phyloP scores from a whole-genome alignment of 2,888 invertebrate species.

The Tetranychus piercei region DNA sequence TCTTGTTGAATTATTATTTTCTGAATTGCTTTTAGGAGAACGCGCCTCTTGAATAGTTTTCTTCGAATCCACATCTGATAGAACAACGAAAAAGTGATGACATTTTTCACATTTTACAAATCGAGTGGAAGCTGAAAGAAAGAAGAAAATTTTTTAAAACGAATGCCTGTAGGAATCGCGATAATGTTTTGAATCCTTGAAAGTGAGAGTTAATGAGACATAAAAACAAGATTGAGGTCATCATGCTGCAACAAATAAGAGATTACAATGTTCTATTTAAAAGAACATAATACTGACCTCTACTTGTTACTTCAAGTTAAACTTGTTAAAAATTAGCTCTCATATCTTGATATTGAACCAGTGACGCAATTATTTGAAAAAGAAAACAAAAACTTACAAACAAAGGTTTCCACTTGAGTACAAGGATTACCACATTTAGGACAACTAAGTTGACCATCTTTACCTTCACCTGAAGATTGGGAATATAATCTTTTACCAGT shows the following conservation, averaged over 20 bases:
- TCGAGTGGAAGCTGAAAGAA: slow-evolving; percentile 53
- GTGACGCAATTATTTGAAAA: not conserved
- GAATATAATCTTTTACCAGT: not conserved
- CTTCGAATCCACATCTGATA: slow-evolving; percentile 79
- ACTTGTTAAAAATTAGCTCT: not conserved
- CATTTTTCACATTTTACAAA: slow-evolving; percentile 97
- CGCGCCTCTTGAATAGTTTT: slow-evolving; percentile 49
- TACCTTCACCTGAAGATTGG: slow-evolving; percentile 18
- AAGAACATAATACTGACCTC: not conserved
- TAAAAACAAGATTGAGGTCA: slow-evolving; percentile 4
- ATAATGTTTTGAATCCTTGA: not conserved
- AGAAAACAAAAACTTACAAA: slow-evolving; percentile 42
- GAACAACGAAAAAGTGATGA: slow-evolving; percentile 88
- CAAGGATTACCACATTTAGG: slow-evolving; percentile 95
- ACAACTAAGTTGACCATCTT: slow-evolving; percentile 41
- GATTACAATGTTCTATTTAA: too few relatives aligned
- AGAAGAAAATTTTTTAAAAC: slow-evolving; percentile 18
- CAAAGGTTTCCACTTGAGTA: slow-evolving; percentile 88
- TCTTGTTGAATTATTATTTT: slow-evolving; percentile 12
- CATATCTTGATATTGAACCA: not conserved
- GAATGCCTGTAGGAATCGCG: not conserved
- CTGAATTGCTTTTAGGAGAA: slow-evolving; percentile 31
- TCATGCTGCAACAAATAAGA: too few relatives aligned
- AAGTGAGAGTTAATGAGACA: not conserved
- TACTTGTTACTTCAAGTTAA: not conserved